Evolutionary conservation across 2,888 invertebrate genomes (phyloP).

Genomic region (Monopis laevigella): DNA sequence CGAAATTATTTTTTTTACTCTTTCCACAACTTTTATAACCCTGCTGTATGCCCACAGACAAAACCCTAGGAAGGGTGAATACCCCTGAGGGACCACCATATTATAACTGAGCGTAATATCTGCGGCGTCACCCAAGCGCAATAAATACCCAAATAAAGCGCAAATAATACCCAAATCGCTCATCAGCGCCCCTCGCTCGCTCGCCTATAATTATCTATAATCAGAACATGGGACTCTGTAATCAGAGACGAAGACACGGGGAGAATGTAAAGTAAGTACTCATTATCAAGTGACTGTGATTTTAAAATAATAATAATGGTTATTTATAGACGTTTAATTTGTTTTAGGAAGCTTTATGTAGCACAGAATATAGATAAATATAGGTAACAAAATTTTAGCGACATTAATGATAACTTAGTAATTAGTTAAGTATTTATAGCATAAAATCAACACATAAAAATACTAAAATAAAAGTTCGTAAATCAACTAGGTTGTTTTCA

Average conservation of each 20-base stretch:
- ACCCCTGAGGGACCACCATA: conserved; percentile 45
- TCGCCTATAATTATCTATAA: conserved; percentile 58
- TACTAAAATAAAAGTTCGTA: no score
- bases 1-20: no score
- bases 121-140: conserved; percentile 66
- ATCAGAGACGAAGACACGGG: conserved; percentile 30
- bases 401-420: no score
- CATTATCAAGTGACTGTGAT: conserved; percentile 9
- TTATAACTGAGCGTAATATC: conserved; percentile 56
- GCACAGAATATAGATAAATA: no score
- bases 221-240: conserved; percentile 35
- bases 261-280: conserved; percentile 13
- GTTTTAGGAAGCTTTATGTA: no score
- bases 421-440: no score
- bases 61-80: conserved; percentile 29
- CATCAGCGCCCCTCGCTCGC: conserved; percentile 48
- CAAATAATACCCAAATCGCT: conserved; percentile 74
- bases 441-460: no score
- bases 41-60: background rate
- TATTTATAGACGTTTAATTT: no score
- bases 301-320: background rate
- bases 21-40: no score
- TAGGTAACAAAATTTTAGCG: no score
- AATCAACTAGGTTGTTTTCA: no score
- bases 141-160: conserved; percentile 74